These are phyloP conservation scores for Sclerurus mexicanus DNA, from an alignment of 2,113 vertebrate species.

Conservation along the genomic window DNA sequence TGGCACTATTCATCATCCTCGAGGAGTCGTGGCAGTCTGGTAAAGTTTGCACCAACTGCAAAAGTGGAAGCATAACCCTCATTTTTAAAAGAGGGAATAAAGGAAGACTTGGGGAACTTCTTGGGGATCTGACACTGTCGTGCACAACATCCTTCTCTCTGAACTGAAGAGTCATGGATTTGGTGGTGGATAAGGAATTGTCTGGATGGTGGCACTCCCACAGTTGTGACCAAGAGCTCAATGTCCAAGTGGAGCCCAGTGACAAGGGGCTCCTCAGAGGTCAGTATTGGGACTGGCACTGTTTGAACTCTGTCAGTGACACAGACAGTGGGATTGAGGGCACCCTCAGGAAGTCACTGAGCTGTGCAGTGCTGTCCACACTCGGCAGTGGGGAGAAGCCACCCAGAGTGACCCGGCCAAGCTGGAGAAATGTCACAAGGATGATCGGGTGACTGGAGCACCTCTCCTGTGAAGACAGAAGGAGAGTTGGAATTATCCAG, in stretches of 20 bases:
- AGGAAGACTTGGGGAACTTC: neutral
- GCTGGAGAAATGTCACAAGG: neutral
- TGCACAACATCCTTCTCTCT: neutral
- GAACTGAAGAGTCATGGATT: neutral
- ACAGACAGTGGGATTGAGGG: neutral
- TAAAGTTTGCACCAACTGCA: neutral
- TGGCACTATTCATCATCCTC: no score
- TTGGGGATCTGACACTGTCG: neutral
- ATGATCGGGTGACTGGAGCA: neutral
- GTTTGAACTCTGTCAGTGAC: neutral
- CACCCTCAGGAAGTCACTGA: neutral
- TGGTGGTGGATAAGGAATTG: neutral
- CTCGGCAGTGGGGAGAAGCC: neutral
- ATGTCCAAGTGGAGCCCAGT: neutral
- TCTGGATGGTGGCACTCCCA: neutral
- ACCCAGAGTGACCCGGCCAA: neutral
- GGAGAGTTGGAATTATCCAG: neutral
- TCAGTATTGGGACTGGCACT: neutral
- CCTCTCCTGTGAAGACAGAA: neutral
- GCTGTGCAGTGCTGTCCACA: neutral
- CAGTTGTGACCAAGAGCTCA: fast-evolving
- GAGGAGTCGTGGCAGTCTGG: neutral
- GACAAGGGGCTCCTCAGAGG: neutral
- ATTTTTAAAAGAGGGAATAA: neutral
- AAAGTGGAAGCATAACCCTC: neutral